These are phyloP conservation scores for Scrobipalpa atriplicella DNA, from an alignment of 2,888 invertebrate species.

Conservation along the genomic window DNA sequence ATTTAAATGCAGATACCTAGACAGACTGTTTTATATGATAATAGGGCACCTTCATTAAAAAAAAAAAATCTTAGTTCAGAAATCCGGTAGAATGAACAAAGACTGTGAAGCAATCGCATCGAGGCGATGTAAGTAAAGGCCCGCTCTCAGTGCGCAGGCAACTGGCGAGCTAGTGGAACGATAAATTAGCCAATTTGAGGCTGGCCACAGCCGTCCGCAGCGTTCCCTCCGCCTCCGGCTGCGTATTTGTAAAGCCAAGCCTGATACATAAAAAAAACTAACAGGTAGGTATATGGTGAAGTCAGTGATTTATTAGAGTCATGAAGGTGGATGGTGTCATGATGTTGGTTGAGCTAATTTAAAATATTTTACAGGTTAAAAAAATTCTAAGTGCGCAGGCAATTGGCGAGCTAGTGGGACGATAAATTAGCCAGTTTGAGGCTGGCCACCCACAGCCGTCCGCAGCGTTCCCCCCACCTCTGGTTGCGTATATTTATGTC, in stretches of 20 bases:
- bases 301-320: no score
- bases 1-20: conserved; percentile 20
- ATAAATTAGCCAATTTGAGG: conserved; percentile 70
- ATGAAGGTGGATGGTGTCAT: no score
- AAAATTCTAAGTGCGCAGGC: conserved; percentile 24
- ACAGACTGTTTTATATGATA: conserved; percentile 19
- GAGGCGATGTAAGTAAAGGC: conserved; percentile 6
- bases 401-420: conserved; percentile 45
- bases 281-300: no score
- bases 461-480: conserved; percentile 35
- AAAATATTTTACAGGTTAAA: no score
- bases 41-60: no score
- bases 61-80: no score
- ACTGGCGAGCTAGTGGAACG: conserved; percentile 46
- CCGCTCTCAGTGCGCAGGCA: conserved; percentile 23
- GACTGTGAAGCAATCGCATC: not conserved
- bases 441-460: conserved; percentile 35
- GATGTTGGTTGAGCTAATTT: no score
- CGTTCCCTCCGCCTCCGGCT: conserved; percentile 39
- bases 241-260: conserved; percentile 33
- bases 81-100: not conserved
- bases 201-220: conserved; percentile 30
- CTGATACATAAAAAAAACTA: no score
- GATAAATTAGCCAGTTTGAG: conserved; percentile 70
- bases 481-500: conserved; percentile 43